A percentile compares a stretch with the other conserved stretches of the same genome.
These are phyloP conservation scores for Terebella lapidaria DNA, from an alignment of 2,888 invertebrate genomes.

Conservation along the genomic window DNA sequence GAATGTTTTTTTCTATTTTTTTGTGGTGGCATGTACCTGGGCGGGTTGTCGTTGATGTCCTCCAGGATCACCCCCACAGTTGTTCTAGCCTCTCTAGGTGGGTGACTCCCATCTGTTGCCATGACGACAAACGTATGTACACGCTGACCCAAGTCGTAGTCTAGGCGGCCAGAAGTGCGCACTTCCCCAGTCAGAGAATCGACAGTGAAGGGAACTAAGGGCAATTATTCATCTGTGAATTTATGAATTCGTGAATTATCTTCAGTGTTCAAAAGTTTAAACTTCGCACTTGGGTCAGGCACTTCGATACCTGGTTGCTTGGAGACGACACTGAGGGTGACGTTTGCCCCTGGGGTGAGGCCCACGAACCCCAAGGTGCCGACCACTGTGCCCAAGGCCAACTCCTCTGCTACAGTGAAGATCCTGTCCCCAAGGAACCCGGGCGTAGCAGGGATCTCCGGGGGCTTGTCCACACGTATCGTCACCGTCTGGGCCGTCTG, in stretches of 20 bases:
- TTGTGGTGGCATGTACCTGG: constrained; percentile 10
- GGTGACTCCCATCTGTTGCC: constrained; percentile 20
- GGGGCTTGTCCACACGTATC: background rate
- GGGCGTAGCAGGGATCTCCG: constrained; percentile 21
- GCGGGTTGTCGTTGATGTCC: constrained; percentile 30
- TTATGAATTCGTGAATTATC: background rate
- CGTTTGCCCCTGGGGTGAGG: background rate
- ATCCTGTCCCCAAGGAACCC: constrained; percentile 17
- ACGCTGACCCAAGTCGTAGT: constrained; percentile 20
- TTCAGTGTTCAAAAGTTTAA: too few relatives aligned
- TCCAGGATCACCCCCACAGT: constrained; percentile 23
- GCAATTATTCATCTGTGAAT: background rate
- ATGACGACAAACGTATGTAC: constrained; percentile 21
- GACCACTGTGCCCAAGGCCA: constrained; percentile 23
- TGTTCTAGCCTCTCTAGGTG: constrained; percentile 16
- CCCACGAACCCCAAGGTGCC: constrained; percentile 9
- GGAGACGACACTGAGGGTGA: background rate
- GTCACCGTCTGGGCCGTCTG: background rate
- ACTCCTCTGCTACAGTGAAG: constrained; percentile 23
- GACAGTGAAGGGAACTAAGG: constrained; percentile 25
- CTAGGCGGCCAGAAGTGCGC: constrained; percentile 16
- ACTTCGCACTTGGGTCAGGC: too few relatives aligned
- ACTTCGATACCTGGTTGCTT: background rate
- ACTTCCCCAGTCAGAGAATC: constrained; percentile 20
- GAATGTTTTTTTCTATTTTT: too few relatives aligned